phyloP scores from a whole-genome alignment of 1,140 invertebrate species.

The Episyrphus balteatus region DNA sequence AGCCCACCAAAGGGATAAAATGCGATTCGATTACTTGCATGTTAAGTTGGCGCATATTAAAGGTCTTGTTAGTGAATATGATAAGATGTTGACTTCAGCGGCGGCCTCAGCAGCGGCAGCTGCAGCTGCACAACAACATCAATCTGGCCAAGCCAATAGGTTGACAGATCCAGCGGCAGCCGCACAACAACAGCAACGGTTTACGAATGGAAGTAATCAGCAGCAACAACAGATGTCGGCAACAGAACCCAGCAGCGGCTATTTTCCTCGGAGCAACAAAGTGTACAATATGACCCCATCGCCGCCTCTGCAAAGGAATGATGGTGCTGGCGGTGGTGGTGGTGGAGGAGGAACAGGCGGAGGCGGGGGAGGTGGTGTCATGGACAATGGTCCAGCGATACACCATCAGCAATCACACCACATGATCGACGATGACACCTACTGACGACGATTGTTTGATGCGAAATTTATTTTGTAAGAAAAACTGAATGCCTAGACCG shows the following conservation, averaged over 20 bases:
- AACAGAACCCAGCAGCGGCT: neutral
- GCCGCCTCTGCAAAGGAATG: neutral
- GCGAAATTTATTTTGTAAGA: too few species aligned
- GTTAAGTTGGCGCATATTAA: slow-evolving; percentile 85
- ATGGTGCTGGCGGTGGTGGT: neutral
- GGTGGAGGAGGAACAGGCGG: too few species aligned
- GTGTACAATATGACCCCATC: neutral
- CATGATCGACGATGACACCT: too few species aligned
- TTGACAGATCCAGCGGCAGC: too few species aligned
- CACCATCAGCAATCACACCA: too few species aligned
- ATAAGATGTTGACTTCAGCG: slow-evolving; percentile 39
- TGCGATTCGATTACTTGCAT: slow-evolving; percentile 73
- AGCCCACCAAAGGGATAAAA: slow-evolving; percentile 56
- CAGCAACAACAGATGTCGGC: slow-evolving; percentile 6
- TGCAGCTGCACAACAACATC: neutral
- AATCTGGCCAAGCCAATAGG: too few species aligned
- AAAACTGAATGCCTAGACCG: too few species aligned
- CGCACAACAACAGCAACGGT: neutral
- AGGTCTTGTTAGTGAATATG: slow-evolving; percentile 69
- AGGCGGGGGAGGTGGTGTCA: too few species aligned
- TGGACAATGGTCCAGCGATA: too few species aligned
- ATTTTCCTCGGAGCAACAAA: too few species aligned
- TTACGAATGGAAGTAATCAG: neutral
- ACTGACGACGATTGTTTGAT: too few species aligned
- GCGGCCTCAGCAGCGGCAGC: slow-evolving; percentile 6